Evolutionary conservation across 1,140 invertebrate genomes (phyloP), one percentile per base, ranked within the genome.

Genomic region (Hormaphis cornu): DNA sequence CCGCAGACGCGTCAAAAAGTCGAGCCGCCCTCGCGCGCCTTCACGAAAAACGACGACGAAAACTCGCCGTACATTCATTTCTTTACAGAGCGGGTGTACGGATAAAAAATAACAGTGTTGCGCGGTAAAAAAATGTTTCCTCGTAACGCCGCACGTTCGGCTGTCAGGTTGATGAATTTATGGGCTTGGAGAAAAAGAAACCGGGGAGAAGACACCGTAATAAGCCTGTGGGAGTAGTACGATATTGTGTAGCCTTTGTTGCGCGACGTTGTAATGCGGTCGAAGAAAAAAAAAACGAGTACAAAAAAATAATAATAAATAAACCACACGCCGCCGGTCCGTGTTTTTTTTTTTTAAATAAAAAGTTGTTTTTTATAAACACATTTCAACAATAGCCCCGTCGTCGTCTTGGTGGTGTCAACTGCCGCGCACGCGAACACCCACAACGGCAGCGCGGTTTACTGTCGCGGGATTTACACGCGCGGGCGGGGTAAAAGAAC

Each of bases 401-500:
- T n/a, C n/a, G n/a, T n/a, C n/a, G n/a, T n/a, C n/a, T n/a, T n/a
- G n/a, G n/a, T n/a, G n/a, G n/a, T n/a, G 42, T 30, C 22, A 42
- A 26, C 16, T 10, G 24, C 24, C 40, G 24, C 50, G 61, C 61
- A 50, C 44, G 16, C 61, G 61, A 14, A 66, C 61, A 66, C 61
- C 61, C 61, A 66, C 61, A 66, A 66, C 26, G 61, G n/a, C 44
- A n/a, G n/a, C 61, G 61, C 61, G 61, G 61, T 66, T 66, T 66
- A 24, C 24, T 46, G 42, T n/a, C n/a, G n/a, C 33, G 12, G 59
- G 26, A 48, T 63, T 63, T 63, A 66, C 44, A n/a, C n/a, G n/a
- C n/a, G n/a, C n/a, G n/a, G n/a, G n/a, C n/a, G n/a, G 1, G 5
- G n/a, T 8, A 16, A 61, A 61, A 61, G 58, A 28, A 26, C 26